phyloP scores from a whole-genome alignment of 2,797 vertebrate genomes.

The Decapterus maruadsi region DNA sequence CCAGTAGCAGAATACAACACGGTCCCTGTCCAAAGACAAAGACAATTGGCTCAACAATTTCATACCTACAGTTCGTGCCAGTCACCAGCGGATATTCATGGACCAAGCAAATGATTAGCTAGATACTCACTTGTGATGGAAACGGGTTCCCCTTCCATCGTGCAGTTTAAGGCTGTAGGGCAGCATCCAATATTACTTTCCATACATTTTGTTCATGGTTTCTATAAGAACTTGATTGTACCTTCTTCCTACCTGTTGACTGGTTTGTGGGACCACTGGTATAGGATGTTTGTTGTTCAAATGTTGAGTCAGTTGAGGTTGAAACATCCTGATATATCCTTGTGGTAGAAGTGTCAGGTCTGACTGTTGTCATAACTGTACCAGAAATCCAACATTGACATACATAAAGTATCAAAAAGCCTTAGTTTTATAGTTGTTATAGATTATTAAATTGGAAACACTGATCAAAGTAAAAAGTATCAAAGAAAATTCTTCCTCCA shows the following conservation, averaged over 20 bases:
- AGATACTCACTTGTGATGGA: slow-evolving; percentile 29
- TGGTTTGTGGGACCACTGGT: neutral
- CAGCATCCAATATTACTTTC: neutral
- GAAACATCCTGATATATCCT: slow-evolving; percentile 10
- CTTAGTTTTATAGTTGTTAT: too few species aligned
- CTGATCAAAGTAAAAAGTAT: too few species aligned
- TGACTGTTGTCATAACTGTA: slow-evolving; percentile 26
- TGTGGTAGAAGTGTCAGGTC: neutral
- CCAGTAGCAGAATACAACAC: neutral
- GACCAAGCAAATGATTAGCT: neutral
- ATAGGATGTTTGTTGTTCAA: neutral
- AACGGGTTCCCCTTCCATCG: neutral
- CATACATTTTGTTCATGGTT: neutral
- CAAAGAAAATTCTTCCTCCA: too few species aligned
- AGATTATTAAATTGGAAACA: too few species aligned
- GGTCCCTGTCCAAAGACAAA: slow-evolving; percentile 34
- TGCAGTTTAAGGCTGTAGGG: slow-evolving; percentile 29
- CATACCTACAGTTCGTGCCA: neutral
- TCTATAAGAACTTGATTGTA: neutral
- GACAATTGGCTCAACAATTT: neutral
- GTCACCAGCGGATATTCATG: neutral
- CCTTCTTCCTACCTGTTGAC: slow-evolving; percentile 33
- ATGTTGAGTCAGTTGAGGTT: slow-evolving; percentile 5
- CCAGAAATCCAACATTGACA: too few species aligned
- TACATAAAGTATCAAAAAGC: neutral